Evolutionary conservation across 1,140 invertebrate genomes (phyloP), one percentile per base, ranked within the genome.

Genomic region (Ooceraea biroi): DNA sequence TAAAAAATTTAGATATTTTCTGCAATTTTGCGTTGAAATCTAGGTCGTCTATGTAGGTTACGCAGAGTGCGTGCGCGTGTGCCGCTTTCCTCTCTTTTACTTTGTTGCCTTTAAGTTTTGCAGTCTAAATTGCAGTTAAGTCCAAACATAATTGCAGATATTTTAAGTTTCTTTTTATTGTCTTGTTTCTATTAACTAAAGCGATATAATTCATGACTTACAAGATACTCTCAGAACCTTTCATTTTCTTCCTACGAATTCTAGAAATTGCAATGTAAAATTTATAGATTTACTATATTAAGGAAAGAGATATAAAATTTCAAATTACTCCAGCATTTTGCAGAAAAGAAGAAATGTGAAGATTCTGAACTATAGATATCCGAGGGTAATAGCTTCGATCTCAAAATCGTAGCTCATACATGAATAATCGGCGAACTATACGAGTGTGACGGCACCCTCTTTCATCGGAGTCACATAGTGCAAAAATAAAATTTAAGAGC

Each of bases 401-500:
- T 80, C 63, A 52, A 69, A 69, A 46, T 80, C 73, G 58, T 14
- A 78, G 36, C 41, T 80, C 44, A 44, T 80, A 57, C 57, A 69
- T 80, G 85, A 86, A 80, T 80, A 25, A 71, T 63, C 30, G 12
- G 36, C 48, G 41, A 65, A 60, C 55, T 74, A 58, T 74, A 73
- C 50, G 19, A 74, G 46, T 10, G 7, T 68, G 27, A 84, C 57
- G 48, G 19, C 36, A 69, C 30, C 48, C 48, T 25, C 25, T 73
- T 48, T 78, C 50, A 71, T 69, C n/a, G 19, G 57, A 72, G 58
- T 88, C 84, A 83, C 82, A 36, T 69, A 74, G 48, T 17, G 17
- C 57, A 30, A 58, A 82, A 87, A 82, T 87, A 72, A 85, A 61
- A 72, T 85, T 84, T n/a, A 46, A 85, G 46, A n/a, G 61, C 82